These are phyloP conservation scores for Dorcus parallelipipedus DNA, from an alignment of 2,888 invertebrate species.

Conservation along the genomic window DNA sequence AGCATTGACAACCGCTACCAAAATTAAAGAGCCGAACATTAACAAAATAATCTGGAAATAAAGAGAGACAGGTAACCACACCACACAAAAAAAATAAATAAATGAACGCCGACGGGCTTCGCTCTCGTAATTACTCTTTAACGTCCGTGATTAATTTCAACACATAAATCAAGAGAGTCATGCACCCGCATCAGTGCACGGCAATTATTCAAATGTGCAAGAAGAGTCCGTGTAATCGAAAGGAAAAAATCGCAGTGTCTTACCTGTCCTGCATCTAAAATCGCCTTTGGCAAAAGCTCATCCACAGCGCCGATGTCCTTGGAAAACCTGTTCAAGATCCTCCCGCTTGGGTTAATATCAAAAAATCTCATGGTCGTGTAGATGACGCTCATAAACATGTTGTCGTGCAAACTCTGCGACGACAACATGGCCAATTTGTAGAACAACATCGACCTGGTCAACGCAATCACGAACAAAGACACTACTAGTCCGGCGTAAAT, in stretches of 20 bases:
- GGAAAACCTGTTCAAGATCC: slow-evolving; percentile 77
- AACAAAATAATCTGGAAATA: slow-evolving; percentile 47
- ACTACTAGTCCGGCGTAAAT: slow-evolving; percentile 59
- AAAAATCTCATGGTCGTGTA: slow-evolving; percentile 68
- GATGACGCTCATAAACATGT: slow-evolving; percentile 63
- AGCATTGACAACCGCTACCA: slow-evolving; percentile 56
- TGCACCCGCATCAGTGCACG: neutral
- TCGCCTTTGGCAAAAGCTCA: slow-evolving; percentile 65
- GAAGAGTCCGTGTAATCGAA: neutral
- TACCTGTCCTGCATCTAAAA: slow-evolving; percentile 60
- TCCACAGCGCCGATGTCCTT: slow-evolving; percentile 81
- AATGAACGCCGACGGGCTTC: neutral
- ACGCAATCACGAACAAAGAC: slow-evolving; percentile 54
- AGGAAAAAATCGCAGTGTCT: slow-evolving; percentile 30
- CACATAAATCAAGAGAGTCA: no score
- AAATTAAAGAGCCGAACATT: slow-evolving; percentile 53
- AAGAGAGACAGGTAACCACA: slow-evolving; percentile 24
- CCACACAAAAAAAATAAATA: neutral
- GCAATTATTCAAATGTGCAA: neutral
- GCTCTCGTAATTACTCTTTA: neutral
- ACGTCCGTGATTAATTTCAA: no score
- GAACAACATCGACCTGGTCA: slow-evolving; percentile 62
- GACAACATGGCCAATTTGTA: slow-evolving; percentile 62
- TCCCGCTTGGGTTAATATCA: slow-evolving; percentile 77
- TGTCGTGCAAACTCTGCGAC: slow-evolving; percentile 66